phyloP scores from a whole-genome alignment of 2,113 vertebrate genomes.

The Pygoscelis adeliae region DNA sequence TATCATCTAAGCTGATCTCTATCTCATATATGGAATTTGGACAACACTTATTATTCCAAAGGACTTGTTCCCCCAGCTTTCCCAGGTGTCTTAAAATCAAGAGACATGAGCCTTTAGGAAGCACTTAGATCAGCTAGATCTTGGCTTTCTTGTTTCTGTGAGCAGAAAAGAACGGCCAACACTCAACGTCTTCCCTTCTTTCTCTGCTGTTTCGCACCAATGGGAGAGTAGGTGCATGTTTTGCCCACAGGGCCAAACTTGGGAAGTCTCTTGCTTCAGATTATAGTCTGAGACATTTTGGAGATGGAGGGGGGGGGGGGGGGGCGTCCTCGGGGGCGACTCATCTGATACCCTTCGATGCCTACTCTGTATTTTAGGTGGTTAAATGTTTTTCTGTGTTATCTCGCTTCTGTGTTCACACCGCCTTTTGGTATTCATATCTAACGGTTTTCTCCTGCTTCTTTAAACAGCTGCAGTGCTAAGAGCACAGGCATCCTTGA shows the following conservation, averaged over 20 bases:
- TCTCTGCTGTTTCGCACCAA: not conserved
- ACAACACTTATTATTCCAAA: not conserved
- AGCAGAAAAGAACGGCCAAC: not conserved
- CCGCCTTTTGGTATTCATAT: not conserved
- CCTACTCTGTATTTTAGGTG: not conserved
- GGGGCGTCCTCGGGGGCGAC: accelerated
- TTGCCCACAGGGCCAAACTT: not conserved
- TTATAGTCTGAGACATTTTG: not conserved
- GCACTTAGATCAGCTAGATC: not conserved
- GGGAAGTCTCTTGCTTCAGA: not conserved
- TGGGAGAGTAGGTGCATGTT: not conserved
- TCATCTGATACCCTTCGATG: not conserved
- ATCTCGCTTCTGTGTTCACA: not conserved
- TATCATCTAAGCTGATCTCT: not conserved
- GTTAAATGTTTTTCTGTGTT: not conserved
- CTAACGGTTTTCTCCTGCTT: not conserved
- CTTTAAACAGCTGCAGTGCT: not conserved
- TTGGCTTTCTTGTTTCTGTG: not conserved
- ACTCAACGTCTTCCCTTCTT: not conserved
- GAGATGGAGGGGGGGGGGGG: accelerated
- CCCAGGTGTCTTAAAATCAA: not conserved
- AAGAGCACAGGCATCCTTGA: not conserved
- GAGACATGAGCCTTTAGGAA: not conserved
- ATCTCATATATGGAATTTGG: not conserved
- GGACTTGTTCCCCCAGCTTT: not conserved